phyloP scores from a whole-genome alignment of 2,113 vertebrate species.

The Miniopterus natalensis region DNA sequence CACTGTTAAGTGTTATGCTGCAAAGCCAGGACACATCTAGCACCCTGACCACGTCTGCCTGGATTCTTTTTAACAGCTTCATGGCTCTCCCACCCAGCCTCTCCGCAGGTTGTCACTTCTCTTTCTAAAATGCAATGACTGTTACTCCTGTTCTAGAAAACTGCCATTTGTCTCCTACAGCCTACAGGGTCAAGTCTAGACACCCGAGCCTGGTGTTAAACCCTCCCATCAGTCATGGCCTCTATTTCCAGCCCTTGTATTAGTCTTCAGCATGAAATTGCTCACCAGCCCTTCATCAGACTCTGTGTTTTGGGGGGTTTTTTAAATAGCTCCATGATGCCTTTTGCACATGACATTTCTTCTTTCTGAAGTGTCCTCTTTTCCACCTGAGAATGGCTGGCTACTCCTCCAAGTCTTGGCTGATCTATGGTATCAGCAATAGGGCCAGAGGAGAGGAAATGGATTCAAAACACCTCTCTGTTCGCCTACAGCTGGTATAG shows the following conservation, averaged over 20 bases:
- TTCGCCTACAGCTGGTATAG: neutral
- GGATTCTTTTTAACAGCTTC: neutral
- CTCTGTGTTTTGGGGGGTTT: neutral
- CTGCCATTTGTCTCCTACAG: neutral
- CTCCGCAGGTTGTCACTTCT: neutral
- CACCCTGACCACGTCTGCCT: neutral
- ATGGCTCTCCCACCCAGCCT: neutral
- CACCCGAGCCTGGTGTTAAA: neutral
- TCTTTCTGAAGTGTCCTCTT: neutral
- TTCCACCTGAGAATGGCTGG: neutral
- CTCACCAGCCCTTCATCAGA: neutral
- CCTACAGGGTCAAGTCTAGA: neutral
- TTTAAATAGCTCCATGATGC: neutral
- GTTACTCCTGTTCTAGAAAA: neutral
- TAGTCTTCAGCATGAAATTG: neutral
- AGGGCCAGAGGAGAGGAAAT: neutral
- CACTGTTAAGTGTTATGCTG: neutral
- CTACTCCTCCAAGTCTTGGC: neutral
- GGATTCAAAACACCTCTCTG: neutral
- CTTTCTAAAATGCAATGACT: slow-evolving; percentile 21
- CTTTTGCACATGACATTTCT: neutral
- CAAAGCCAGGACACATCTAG: neutral
- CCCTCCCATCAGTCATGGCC: too few species aligned
- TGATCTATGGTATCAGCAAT: neutral
- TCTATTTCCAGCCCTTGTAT: neutral